Evolutionary conservation across 2,797 vertebrate species (phyloP), one percentile per base, ranked within the genome.

Genomic region (Jordanella pulchra): DNA sequence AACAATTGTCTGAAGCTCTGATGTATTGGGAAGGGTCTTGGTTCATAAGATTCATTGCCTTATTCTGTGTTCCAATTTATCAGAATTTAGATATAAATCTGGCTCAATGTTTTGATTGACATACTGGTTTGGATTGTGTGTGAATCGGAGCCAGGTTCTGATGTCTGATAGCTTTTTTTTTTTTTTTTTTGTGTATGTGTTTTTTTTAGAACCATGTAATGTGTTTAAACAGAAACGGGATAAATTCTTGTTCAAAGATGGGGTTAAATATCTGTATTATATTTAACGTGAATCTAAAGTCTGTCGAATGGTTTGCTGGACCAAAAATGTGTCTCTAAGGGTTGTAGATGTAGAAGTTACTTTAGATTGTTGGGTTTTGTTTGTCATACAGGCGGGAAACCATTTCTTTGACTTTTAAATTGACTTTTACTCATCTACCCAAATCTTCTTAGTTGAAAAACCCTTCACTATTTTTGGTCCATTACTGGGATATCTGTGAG

Each of bases 251-350:
- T 75, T 65, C 39, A 27, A 65, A 78, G 54, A 85, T 80, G 77
- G 54, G 63, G 71, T 65, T 69, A 65, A 72, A 53, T 78, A 58
- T 61, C 35, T 21, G n/a, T 65, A 83, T 74, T 63, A 69, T 80
- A 78, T 88, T 77, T 42, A 68, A 76, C 55, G 50, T 69, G 78
- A 78, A 76, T 84, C 76, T 79, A 73, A 75, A 76, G 71, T 71
- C 69, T 79, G 71, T 84, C 86, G 71, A 85, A 84, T 72, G 74
- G 67, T 73, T 87, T 81, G 85, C 81, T 89, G 91, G 91, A 91
- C 90, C 92, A 93, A 91, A 89, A 92, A 84, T 83, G 79, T 82
- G 60, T 25, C 23, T 63, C 60, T 63, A 44, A 78, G 69, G 51
- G 67, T 47, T 73, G 50, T 77, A 48, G 44, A 72, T 84, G 67